Conservation (phyloP, 2,888 invertebrate species). For the Zygaena filipendulae region DNA sequence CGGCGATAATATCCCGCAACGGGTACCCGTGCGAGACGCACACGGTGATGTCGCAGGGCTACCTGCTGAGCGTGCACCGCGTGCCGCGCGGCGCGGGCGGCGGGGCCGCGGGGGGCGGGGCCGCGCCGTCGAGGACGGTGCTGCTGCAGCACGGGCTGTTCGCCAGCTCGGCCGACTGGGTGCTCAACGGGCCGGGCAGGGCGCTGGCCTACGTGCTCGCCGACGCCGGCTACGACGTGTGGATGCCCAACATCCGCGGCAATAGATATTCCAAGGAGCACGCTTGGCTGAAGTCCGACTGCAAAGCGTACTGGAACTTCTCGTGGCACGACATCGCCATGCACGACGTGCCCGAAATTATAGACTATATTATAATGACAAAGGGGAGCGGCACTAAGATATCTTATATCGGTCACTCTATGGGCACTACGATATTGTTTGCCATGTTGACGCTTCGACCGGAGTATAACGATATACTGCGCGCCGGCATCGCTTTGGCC, state of each 20-base stretch:
- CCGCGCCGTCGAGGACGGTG: slow-evolving; percentile 43
- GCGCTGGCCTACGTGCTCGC: slow-evolving; percentile 74
- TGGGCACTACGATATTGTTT: slow-evolving; percentile 85
- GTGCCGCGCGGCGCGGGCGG: slow-evolving; percentile 65
- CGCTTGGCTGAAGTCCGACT: slow-evolving; percentile 54
- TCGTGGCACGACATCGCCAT: slow-evolving; percentile 92
- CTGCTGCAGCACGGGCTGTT: slow-evolving; percentile 86
- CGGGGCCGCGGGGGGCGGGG: slow-evolving; percentile 32
- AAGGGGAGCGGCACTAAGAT: slow-evolving; percentile 40
- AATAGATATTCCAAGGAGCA: slow-evolving; percentile 80
- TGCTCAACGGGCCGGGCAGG: slow-evolving; percentile 75
- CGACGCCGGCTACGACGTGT: slow-evolving; percentile 79
- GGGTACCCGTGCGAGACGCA: slow-evolving; percentile 80
- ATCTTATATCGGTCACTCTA: slow-evolving; percentile 89
- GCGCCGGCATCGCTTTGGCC: slow-evolving; percentile 74
- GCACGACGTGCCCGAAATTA: slow-evolving; percentile 86
- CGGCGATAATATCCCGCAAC: slow-evolving; percentile 49
- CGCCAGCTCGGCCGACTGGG: slow-evolving; percentile 82
- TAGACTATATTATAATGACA: slow-evolving; percentile 70
- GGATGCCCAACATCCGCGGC: slow-evolving; percentile 87
- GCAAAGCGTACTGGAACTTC: slow-evolving; percentile 75
- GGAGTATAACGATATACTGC: slow-evolving; percentile 73
- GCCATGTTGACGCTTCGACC: slow-evolving; percentile 75
- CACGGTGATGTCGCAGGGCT: slow-evolving; percentile 81
- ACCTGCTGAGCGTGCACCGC: slow-evolving; percentile 81